Conservation (phyloP, 2,888 invertebrate genomes). For the Protonemura montana region DNA sequence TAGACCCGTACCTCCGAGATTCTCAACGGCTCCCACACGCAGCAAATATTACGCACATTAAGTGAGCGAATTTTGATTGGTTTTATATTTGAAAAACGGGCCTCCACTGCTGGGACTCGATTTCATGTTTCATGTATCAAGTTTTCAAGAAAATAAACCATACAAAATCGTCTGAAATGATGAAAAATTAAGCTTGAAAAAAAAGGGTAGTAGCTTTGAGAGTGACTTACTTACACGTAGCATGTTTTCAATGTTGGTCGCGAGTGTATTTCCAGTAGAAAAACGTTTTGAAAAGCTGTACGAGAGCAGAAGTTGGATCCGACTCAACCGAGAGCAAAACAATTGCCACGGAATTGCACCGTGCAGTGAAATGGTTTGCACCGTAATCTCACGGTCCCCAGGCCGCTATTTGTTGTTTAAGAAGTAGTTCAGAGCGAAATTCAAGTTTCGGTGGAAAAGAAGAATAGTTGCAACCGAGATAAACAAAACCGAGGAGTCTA, state of each 20-base stretch:
- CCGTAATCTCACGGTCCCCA: neutral
- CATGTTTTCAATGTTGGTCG: neutral
- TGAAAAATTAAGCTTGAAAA: neutral
- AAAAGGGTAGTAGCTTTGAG: neutral
- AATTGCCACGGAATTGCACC: neutral
- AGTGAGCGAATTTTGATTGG: neutral
- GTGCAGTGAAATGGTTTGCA: neutral
- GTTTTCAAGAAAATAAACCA: neutral
- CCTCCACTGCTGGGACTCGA: neutral
- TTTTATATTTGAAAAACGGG: neutral
- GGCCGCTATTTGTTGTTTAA: neutral
- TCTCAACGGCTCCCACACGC: neutral
- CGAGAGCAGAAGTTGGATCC: neutral
- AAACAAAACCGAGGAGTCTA: neutral
- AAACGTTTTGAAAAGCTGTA: neutral
- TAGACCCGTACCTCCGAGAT: neutral
- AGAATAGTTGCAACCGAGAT: neutral
- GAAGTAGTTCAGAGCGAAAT: neutral
- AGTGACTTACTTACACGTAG: neutral
- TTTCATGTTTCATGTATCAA: neutral
- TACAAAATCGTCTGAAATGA: neutral
- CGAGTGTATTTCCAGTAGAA: neutral
- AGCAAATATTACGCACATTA: neutral
- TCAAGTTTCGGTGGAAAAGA: neutral
- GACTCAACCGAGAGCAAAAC: neutral